Conservation (phyloP, 2,888 invertebrate genomes). For the Orchesellides sinensis region DNA sequence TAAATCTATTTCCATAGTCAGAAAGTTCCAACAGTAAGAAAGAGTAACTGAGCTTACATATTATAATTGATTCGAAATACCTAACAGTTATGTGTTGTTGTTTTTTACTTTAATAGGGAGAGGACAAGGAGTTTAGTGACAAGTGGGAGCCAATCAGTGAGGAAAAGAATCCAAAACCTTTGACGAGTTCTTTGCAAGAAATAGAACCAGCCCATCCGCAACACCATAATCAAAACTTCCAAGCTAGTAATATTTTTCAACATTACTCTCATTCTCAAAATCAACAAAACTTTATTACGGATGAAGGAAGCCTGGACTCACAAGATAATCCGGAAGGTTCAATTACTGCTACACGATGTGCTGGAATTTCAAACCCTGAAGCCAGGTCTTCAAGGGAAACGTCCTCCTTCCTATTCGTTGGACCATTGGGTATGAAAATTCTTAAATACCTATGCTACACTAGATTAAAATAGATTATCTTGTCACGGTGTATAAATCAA, state of each 20-base stretch:
- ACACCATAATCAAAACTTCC: conserved; percentile 13
- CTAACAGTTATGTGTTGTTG: not conserved
- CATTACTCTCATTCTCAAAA: not conserved
- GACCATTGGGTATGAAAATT: conserved; percentile 64
- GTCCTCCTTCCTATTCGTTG: conserved; percentile 65
- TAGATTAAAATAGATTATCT: not conserved
- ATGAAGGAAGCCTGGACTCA: conserved; percentile 52
- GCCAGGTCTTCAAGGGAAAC: conserved; percentile 1
- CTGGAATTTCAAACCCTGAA: conserved; percentile 31
- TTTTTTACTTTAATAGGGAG: conserved; percentile 29
- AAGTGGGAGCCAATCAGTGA: conserved; percentile 49
- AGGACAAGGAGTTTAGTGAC: conserved; percentile 56
- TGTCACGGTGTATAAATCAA: not conserved
- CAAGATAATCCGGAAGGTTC: conserved; percentile 44
- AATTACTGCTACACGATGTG: conserved; percentile 17
- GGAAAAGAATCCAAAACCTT: not conserved
- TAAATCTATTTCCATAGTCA: no score
- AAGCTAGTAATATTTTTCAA: conserved; percentile 2
- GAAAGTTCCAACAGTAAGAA: no score
- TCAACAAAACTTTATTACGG: conserved; percentile 12
- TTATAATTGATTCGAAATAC: no score
- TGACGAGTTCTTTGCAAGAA: conserved; percentile 2
- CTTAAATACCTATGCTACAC: not conserved
- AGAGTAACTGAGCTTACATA: no score
- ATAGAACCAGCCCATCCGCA: conserved; percentile 24